Base-by-base conservation (phyloP, 2,888 invertebrate genomes). In the Brenthis hecate region DNA sequence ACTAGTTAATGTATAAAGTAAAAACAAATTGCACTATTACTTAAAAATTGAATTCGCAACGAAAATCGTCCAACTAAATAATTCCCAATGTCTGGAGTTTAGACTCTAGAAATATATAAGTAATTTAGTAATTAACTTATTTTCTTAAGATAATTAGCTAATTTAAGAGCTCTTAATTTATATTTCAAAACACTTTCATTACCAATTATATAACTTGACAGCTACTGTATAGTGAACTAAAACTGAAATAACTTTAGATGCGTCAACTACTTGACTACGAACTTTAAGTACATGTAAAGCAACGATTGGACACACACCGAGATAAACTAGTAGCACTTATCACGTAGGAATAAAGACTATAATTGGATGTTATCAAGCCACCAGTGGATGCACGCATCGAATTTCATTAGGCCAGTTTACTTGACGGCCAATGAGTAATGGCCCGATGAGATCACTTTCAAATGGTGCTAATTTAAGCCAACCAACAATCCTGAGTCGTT, bases 381-480 rank as follows among this genome's bases (percentile, higher is more conserved):
- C 53, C 60, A 63, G 65, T 66, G 48, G 66, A 67, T 65, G 73
- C 61, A 68, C 73, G 75, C 72, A 70, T 75, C 77, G 69, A 74
- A 76, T 75, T 77, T 74, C 76, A 71, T 78, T 76, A 72, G 71
- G 75, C 74, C 70, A 72, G 72, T 72, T 77, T 75, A 78, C 75
- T 77, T 77, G 82, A 81, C 83, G 74, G 75, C 81, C 81, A 85
- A 87, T 91, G 89, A 91, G 82, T 90, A 91, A 91, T 87, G 86
- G 78, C 77, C 70, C 80, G 85, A 87, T 91, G 91, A 91, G 89
- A 87, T 91, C 91, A 91, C 83, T 84, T 85, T 82, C 82, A 85
- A 85, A 85, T 83, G 80, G 82, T 80, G 84, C 86, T 89, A 90
- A 91, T 90, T 90, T 79, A 76, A 80, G 81, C 75, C 74, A 77